phyloP scores from a whole-genome alignment of 2,113 vertebrate species.

The Phainopepla nitens region DNA sequence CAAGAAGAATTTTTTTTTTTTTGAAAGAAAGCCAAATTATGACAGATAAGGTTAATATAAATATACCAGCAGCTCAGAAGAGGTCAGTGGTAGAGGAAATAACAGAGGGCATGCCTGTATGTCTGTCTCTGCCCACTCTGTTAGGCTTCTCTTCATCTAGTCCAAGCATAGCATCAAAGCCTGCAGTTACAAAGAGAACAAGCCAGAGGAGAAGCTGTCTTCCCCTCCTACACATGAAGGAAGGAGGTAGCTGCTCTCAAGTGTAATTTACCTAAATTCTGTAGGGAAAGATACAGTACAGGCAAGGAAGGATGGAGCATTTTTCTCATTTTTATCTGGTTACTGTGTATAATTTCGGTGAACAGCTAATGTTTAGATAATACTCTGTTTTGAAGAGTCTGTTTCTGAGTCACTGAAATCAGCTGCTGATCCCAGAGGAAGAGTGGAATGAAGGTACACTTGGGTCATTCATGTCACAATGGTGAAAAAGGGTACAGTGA shows the following conservation, averaged over 20 bases:
- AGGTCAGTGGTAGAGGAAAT: background rate
- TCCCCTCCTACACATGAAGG: background rate
- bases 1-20: background rate
- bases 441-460: background rate
- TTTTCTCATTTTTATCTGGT: background rate
- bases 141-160: background rate
- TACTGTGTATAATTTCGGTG: background rate
- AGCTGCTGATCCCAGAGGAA: background rate
- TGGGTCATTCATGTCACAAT: background rate
- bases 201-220: background rate
- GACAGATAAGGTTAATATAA: background rate
- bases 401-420: conserved; percentile 15
- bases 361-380: background rate
- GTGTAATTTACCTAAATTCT: background rate
- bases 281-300: background rate
- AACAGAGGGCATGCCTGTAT: background rate
- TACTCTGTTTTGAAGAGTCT: background rate
- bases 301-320: background rate
- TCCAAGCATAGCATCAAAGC: background rate
- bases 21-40: background rate
- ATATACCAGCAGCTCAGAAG: background rate
- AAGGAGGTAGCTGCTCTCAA: background rate
- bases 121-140: background rate
- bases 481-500: background rate
- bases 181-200: background rate